Base-by-base conservation (phyloP, 1,140 invertebrate species). In the Drosophila navojoa region DNA sequence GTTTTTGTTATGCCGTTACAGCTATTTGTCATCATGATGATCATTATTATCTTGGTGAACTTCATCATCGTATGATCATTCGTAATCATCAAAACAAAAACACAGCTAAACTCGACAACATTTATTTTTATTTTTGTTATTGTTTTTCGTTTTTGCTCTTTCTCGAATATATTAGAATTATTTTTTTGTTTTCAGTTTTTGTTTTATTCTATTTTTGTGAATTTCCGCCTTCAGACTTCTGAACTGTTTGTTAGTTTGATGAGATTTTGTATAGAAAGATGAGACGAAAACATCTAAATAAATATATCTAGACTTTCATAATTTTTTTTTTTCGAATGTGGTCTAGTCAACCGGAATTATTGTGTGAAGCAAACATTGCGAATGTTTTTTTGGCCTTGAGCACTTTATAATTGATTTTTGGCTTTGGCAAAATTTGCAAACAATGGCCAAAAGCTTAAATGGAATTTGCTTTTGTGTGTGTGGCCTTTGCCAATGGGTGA, bases 151-250 rank as follows among this genome's bases (percentile, higher is more conserved):
- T 57, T 66, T 29, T 52, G 35, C 29, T 70, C 55, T 42, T 44
- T 55, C 16, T 62, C 25, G 71, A 57, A 69, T 61, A 73, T 60
- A 73, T 62, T 74, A 63, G 66, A 70, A 74, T 70, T 45, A 32
- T 32, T 45, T 45, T 44, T 15, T 45, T 45, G 42, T 45, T 32
- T 32, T 6, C 10, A n/a, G 10, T 42, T 42, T n/a, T 44, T n/a
- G 62, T 44, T 71, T 63, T 35, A 29, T 10, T 55, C 71, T 69
- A 73, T 69, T 61, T 69, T 44, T 62, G 47, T 15, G 57, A 69
- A 69, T 73, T 69, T 73, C 70, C 70, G 70, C 70, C 63, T 72
- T 72, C 35, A 11, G 15, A 68, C 38, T 66, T n/a, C n/a, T 54
- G 50, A 60, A 61, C 61, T 57, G 42, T 29, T 2, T 74, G 61